A percentile compares a stretch with the other conserved stretches of the same genome.
Evolutionary conservation across 2,113 vertebrate genomes (phyloP).

Genomic region (Dermatemys mawii): DNA sequence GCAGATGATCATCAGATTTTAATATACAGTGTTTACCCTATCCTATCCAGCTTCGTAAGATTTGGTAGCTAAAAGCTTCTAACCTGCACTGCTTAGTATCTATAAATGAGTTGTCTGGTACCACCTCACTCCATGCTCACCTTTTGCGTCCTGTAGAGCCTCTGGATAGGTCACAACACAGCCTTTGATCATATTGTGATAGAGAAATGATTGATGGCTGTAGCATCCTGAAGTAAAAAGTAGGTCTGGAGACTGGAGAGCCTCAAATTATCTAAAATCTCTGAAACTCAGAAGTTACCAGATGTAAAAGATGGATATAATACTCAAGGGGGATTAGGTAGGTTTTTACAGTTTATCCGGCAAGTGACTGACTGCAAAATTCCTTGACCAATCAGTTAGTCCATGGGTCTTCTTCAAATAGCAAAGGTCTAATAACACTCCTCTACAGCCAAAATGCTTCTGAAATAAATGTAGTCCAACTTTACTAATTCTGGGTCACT

Average conservation of each 20-base stretch:
- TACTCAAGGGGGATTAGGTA: background rate
- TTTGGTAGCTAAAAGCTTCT: background rate
- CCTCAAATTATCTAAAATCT: background rate
- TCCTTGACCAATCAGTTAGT: background rate
- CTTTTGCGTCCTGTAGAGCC: background rate
- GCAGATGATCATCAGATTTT: background rate
- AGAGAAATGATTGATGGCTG: background rate
- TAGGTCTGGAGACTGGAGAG: background rate
- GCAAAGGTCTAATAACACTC: background rate
- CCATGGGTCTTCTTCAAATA: background rate
- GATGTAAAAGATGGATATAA: background rate
- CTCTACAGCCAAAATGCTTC: too few relatives aligned
- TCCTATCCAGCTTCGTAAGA: background rate
- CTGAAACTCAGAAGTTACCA: background rate
- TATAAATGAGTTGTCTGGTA: background rate
- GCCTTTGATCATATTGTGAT: background rate
- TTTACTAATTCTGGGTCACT: too few relatives aligned
- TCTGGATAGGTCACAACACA: background rate
- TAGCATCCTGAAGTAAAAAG: background rate
- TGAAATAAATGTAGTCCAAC: too few relatives aligned
- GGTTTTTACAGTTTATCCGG: background rate
- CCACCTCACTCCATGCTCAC: background rate
- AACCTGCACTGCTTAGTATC: background rate
- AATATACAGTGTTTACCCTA: background rate
- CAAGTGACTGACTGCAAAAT: background rate